These are phyloP conservation scores for Sigmodon hispidus DNA, from an alignment of 2,113 vertebrate genomes.

Conservation along the genomic window DNA sequence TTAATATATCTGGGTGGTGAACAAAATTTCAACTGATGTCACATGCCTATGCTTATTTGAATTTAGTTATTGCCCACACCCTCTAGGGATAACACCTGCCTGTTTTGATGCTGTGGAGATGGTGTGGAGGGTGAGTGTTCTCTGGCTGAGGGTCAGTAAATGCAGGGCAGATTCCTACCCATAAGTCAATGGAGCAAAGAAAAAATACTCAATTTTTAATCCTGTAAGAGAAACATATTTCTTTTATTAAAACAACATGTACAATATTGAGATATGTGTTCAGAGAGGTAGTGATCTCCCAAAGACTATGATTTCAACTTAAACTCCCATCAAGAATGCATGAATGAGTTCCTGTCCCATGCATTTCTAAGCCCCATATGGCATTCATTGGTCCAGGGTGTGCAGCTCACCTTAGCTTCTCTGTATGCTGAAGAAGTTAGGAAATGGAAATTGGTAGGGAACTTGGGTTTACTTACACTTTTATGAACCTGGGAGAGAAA, in stretches of 20 bases:
- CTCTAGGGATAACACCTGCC: not conserved
- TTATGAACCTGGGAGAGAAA: not conserved
- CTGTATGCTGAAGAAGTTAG: not conserved
- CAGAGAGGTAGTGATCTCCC: not conserved
- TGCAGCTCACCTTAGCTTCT: not conserved
- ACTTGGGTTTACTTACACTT: not conserved
- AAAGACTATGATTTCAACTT: not conserved
- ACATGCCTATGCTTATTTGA: not conserved
- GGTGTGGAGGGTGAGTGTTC: not conserved
- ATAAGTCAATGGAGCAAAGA: not conserved
- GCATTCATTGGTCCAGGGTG: not conserved
- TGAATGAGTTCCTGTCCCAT: not conserved
- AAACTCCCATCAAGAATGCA: not conserved
- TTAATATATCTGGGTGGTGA: not conserved
- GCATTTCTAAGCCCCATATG: fast-evolving
- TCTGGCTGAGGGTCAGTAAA: not conserved
- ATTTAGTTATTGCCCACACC: not conserved
- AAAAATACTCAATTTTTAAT: not conserved
- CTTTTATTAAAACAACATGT: not conserved
- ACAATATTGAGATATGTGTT: not conserved
- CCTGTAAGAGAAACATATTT: not conserved
- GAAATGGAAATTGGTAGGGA: not conserved
- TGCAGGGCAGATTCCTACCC: not conserved
- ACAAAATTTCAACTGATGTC: not conserved
- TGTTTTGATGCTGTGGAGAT: not conserved